phyloP scores from a whole-genome alignment of 1,140 invertebrate species.

The Cydia amplana region DNA sequence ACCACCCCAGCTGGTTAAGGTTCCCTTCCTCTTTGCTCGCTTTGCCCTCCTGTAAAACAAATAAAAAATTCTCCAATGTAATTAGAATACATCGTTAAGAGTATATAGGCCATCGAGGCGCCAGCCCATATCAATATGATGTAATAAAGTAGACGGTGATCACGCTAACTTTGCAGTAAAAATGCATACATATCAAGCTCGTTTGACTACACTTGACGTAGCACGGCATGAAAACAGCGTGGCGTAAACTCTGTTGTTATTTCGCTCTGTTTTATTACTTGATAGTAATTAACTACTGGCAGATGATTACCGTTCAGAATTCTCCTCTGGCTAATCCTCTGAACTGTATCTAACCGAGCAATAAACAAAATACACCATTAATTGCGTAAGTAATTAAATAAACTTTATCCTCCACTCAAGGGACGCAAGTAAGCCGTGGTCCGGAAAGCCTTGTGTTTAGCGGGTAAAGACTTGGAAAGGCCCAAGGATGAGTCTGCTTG shows the following conservation, averaged over 20 bases:
- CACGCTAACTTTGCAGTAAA: too few relatives aligned
- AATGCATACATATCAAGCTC: too few relatives aligned
- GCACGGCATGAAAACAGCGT: too few relatives aligned
- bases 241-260: background rate
- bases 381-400: conserved; percentile 28
- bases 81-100: too few relatives aligned
- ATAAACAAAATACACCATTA: conserved; percentile 29
- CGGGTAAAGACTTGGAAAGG: conserved; percentile 19
- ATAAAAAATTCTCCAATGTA: too few relatives aligned
- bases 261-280: background rate
- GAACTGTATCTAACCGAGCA: conserved; percentile 24
- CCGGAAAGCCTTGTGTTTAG: conserved; percentile 8
- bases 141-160: too few relatives aligned
- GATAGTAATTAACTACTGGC: background rate
- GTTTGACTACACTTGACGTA: too few relatives aligned
- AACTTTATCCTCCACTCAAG: conserved; percentile 30
- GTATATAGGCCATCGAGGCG: too few relatives aligned
- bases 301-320: background rate
- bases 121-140: too few relatives aligned
- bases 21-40: too few relatives aligned
- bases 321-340: background rate
- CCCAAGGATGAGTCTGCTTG: background rate
- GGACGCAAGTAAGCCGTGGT: conserved; percentile 2
- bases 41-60: too few relatives aligned
- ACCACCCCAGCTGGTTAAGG: too few relatives aligned